These are phyloP conservation scores for Mythimna loreyi DNA, from an alignment of 2,888 invertebrate species.

Conservation along the genomic window DNA sequence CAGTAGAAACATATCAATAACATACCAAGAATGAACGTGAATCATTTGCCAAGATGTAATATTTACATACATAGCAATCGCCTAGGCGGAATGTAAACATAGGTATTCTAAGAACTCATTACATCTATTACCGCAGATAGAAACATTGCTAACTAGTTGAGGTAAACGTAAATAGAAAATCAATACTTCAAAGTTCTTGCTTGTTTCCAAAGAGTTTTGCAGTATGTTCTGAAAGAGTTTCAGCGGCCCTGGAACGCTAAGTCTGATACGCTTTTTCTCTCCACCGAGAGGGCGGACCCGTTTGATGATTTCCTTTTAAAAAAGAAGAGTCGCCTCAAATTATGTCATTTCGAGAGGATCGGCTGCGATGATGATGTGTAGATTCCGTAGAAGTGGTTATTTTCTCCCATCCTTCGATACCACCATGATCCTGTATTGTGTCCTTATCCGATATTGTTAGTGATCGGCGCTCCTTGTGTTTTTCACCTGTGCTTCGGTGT, in stretches of 20 bases:
- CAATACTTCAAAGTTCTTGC: neutral
- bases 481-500: neutral
- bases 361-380: neutral
- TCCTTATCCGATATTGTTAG: neutral
- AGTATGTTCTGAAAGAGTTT: too few relatives aligned
- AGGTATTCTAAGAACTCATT: slow-evolving; percentile 34
- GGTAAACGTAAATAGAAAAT: neutral
- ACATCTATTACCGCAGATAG: slow-evolving; percentile 2
- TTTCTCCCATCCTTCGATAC: neutral
- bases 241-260: too few relatives aligned
- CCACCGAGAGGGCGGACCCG: too few relatives aligned
- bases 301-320: too few relatives aligned
- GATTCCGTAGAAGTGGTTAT: neutral
- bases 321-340: neutral
- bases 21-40: slow-evolving; percentile 32
- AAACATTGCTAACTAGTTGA: neutral
- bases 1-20: slow-evolving; percentile 23
- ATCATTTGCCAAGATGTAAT: slow-evolving; percentile 25
- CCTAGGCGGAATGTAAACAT: slow-evolving; percentile 27
- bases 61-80: slow-evolving; percentile 36
- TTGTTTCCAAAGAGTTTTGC: slow-evolving; percentile 1
- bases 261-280: too few relatives aligned
- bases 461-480: neutral
- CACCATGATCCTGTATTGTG: neutral
- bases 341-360: neutral